These are phyloP conservation scores for Amphiprion percula DNA, from an alignment of 2,113 vertebrate species.

Conservation along the genomic window DNA sequence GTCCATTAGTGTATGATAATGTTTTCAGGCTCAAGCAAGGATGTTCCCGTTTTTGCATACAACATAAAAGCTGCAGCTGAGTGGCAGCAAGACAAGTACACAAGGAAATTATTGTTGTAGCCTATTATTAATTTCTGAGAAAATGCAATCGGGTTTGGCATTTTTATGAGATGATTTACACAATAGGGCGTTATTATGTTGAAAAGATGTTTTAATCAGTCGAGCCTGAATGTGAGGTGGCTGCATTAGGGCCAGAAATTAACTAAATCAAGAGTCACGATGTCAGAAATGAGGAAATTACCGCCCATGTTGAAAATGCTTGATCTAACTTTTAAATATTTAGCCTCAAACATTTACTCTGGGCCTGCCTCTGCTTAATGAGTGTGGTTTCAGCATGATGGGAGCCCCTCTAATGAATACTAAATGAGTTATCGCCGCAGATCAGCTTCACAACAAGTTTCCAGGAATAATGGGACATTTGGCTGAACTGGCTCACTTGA, in stretches of 20 bases:
- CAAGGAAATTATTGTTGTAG: neutral
- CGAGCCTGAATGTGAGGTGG: neutral
- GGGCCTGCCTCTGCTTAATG: slow-evolving; percentile 21
- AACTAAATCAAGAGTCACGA: neutral
- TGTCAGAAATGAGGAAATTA: neutral
- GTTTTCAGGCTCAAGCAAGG: too few relatives aligned
- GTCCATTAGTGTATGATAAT: too few relatives aligned
- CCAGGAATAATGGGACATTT: slow-evolving; percentile 26
- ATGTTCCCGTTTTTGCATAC: neutral
- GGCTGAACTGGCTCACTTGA: neutral
- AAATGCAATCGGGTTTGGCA: neutral
- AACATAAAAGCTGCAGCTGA: neutral
- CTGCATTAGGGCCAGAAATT: neutral
- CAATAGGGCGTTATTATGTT: neutral
- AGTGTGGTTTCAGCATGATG: slow-evolving; percentile 33
- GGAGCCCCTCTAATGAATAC: slow-evolving; percentile 48
- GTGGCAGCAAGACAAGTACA: neutral
- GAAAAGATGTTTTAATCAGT: neutral
- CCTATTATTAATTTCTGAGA: neutral
- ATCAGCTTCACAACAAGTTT: slow-evolving; percentile 25
- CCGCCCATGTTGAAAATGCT: neutral
- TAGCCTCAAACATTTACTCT: slow-evolving; percentile 47
- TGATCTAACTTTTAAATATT: slow-evolving; percentile 43
- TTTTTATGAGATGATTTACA: neutral
- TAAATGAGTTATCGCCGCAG: slow-evolving; percentile 33